Percentiles rank a stretch among this genome's conserved stretches.
These are phyloP conservation scores for Trypoxylus dichotomus DNA, from an alignment of 1,140 invertebrate genomes.

Conservation along the genomic window DNA sequence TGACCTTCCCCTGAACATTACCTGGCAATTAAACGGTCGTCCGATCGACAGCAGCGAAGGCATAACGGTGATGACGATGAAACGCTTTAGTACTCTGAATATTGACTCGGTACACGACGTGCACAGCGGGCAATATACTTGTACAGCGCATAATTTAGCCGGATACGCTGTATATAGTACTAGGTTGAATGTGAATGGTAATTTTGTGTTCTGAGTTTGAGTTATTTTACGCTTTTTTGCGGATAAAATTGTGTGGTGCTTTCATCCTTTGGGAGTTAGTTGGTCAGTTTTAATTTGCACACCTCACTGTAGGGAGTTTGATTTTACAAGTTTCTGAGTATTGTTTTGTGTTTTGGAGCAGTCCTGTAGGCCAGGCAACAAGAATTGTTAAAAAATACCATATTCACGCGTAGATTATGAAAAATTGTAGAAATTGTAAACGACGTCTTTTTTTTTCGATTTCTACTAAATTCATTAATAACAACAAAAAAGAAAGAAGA, in stretches of 20 bases:
- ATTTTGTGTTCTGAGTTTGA: conserved; percentile 1
- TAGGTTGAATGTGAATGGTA: conserved; percentile 62
- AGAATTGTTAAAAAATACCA: too few species aligned
- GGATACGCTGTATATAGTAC: conserved; percentile 54
- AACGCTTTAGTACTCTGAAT: conserved; percentile 60
- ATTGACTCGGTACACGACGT: conserved; percentile 59
- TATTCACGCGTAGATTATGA: too few species aligned
- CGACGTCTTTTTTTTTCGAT: too few species aligned
- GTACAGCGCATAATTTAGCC: conserved; percentile 58
- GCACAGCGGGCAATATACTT: conserved; percentile 63
- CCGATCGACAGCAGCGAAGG: conserved; percentile 47
- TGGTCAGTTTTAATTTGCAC: too few species aligned
- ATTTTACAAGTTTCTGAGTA: background rate
- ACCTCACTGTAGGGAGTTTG: too few species aligned
- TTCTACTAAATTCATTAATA: too few species aligned
- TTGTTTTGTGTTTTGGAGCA: too few species aligned
- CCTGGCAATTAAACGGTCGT: conserved; percentile 58
- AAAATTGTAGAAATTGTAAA: too few species aligned
- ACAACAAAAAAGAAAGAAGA: too few species aligned
- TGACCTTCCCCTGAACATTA: conserved; percentile 67
- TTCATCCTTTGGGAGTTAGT: background rate
- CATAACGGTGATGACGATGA: conserved; percentile 53
- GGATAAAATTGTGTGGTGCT: background rate
- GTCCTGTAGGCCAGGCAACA: too few species aligned
- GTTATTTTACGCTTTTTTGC: background rate